Base-by-base conservation (phyloP, 2,113 vertebrate species). In the Laticauda colubrina region DNA sequence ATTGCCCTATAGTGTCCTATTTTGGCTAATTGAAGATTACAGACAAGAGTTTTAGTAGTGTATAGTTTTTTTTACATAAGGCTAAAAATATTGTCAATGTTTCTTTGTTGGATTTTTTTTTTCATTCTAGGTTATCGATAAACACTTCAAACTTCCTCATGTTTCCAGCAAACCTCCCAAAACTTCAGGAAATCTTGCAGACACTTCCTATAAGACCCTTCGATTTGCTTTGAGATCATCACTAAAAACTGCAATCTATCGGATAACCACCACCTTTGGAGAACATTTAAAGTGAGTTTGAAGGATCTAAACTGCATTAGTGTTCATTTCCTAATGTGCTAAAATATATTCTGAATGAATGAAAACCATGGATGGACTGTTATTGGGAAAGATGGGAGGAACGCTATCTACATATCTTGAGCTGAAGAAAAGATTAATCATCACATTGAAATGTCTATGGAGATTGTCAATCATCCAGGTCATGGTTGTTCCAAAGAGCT, bases 101-200 rank as follows among this genome's bases (percentile, higher is more conserved):
- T 6, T 1, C 81, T 53, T 75, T 0, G n/a, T 48, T 81, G 51
- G 24, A 2, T 2, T 48, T 92, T 9, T 93, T 93, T 95, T 90
- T 94, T 90, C 43, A 85, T 95, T 12, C 96, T 87, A 99, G 99
- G 99, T 99, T 0, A 98, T 99, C 0, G 99, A 99, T 94, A 98
- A 98, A n/a, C 98, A 99, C 96, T 99, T 99, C 96, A 99, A 99
- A 95, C 98, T 99, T 95, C 99, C 99, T 91, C 98, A 99, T 9
- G 99, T 98, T 90, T 99, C 99, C 89, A 99, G 98, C 95, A 99
- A 99, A 86, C 98, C 99, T 0, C 94, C 97, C 34, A 97, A 98
- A 93, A 95, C 93, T 10, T 95, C 96, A 86, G 97, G 97, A 94
- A 98, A 97, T 94, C 97, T 99, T 96, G 98, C 98, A 94, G 99